Evolutionary conservation across 2,888 invertebrate genomes (phyloP).

Genomic region (Eupeodes luniger): DNA sequence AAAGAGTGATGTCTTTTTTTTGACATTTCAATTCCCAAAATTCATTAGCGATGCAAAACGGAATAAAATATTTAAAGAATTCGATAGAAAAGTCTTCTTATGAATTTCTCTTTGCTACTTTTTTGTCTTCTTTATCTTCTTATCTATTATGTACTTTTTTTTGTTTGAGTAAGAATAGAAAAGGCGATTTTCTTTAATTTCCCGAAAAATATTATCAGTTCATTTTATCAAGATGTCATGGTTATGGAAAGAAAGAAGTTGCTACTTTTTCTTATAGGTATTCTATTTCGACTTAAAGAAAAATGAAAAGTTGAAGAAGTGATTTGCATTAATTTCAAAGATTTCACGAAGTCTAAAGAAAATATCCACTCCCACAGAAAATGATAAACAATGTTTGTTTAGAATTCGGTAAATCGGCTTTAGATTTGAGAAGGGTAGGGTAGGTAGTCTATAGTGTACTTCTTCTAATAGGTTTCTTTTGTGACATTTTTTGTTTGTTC

Average conservation of each 20-base stretch:
- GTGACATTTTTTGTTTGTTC: conserved; percentile 61
- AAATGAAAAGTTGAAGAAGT: conserved; percentile 46
- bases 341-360: conserved; percentile 20
- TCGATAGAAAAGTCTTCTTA: not conserved
- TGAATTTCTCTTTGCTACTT: not conserved
- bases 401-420: conserved; percentile 48
- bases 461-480: conserved; percentile 57
- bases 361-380: not conserved
- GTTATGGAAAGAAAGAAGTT: conserved; percentile 8
- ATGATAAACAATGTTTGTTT: conserved; percentile 49
- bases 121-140: not conserved
- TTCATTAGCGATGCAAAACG: conserved; percentile 59
- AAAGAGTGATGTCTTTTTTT: conserved; percentile 30
- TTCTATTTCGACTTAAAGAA: conserved; percentile 43
- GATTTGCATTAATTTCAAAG: conserved; percentile 65
- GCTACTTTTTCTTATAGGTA: conserved; percentile 8
- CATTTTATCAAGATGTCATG: conserved; percentile 54
- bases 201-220: conserved; percentile 57
- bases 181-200: conserved; percentile 54
- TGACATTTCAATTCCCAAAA: conserved; percentile 52
- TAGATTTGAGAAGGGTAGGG: conserved; percentile 21
- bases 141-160: not conserved
- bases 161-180: not conserved
- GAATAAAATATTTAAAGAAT: conserved; percentile 56
- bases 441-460: not conserved